A percentile compares a stretch with the other conserved stretches of the same genome.
phyloP scores from a whole-genome alignment of 2,888 invertebrate species.

The Nemurella pictetii region DNA sequence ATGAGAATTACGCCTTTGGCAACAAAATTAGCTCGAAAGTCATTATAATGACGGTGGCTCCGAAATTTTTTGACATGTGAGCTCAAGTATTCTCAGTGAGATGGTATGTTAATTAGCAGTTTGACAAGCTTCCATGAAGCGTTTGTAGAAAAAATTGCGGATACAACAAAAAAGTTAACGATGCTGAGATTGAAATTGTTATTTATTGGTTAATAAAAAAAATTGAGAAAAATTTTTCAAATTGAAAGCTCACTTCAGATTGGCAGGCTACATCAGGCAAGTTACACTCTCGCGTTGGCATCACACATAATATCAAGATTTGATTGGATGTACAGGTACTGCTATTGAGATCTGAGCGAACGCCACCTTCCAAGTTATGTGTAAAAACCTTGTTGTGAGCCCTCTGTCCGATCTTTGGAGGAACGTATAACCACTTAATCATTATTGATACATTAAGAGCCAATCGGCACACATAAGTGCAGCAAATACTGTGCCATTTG shows the following conservation, averaged over 20 bases:
- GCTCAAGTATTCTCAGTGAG: constrained; percentile 15
- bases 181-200: constrained; percentile 21
- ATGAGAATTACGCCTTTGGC: constrained; percentile 13
- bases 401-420: background rate
- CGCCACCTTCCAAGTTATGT: too few relatives aligned
- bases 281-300: background rate
- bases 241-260: constrained; percentile 9
- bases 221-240: background rate
- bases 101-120: constrained; percentile 28
- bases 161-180: constrained; percentile 22
- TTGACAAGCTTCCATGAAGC: constrained; percentile 24
- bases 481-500: too few relatives aligned
- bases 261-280: background rate
- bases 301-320: background rate
- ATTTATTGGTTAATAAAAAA: constrained; percentile 10
- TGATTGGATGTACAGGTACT: background rate
- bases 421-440: background rate
- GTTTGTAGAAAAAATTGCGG: background rate
- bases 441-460: background rate
- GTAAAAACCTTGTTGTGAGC: background rate
- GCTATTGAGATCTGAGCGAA: background rate
- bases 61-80: constrained; percentile 13
- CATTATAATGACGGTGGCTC: constrained; percentile 13
- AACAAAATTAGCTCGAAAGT: constrained; percentile 18
- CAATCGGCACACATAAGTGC: background rate